These are phyloP conservation scores for Phengaris arion DNA, from an alignment of 2,888 invertebrate species.

Conservation along the genomic window DNA sequence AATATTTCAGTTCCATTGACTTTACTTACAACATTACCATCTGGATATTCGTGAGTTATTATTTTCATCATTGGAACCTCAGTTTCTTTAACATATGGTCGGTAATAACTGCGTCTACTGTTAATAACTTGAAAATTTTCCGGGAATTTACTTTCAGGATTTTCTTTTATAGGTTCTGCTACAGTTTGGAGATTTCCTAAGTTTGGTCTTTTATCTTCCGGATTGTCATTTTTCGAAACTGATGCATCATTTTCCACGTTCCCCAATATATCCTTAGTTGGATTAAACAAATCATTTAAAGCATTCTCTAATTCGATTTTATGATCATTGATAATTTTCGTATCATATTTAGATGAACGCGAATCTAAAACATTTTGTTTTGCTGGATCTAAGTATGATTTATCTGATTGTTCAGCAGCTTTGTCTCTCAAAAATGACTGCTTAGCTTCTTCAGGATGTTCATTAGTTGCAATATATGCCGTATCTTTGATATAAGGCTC, in stretches of 20 bases:
- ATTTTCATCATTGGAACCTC: conserved; percentile 44
- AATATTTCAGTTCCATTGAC: conserved; percentile 46
- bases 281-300: not conserved
- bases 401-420: not conserved
- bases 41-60: conserved; percentile 46
- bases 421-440: not conserved
- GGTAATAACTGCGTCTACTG: not conserved
- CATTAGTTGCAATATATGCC: not conserved
- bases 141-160: not conserved
- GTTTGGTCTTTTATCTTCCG: not conserved
- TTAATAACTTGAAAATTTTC: not conserved
- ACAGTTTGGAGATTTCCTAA: not conserved
- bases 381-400: not conserved
- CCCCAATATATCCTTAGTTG: not conserved
- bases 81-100: conserved; percentile 33
- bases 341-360: not conserved
- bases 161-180: not conserved
- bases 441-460: not conserved
- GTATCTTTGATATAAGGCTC: not conserved
- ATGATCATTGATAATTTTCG: not conserved
- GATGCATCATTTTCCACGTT: not conserved
- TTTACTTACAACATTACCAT: conserved; percentile 44
- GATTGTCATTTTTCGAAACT: not conserved
- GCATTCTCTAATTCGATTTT: not conserved
- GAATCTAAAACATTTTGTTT: not conserved